Conservation (phyloP, 1,140 invertebrate species). For the Megathymus violae region DNA sequence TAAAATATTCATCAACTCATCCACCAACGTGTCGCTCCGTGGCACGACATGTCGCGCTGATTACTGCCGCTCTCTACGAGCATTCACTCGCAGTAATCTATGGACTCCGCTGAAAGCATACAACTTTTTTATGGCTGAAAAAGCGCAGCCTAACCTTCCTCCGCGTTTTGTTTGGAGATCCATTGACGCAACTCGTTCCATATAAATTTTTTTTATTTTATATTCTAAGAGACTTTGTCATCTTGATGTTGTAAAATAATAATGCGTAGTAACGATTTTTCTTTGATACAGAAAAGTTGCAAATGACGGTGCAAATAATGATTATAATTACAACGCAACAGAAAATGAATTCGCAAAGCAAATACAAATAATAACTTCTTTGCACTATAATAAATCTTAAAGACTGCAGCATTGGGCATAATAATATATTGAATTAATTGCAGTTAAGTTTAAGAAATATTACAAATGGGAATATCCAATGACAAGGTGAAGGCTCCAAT, state of each 20-base stretch:
- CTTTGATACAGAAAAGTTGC: too few species aligned
- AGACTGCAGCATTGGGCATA: too few species aligned
- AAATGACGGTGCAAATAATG: too few species aligned
- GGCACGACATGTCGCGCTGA: constrained; percentile 36
- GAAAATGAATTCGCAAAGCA: too few species aligned
- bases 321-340: too few species aligned
- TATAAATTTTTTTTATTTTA: constrained; percentile 24
- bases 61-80: constrained; percentile 43
- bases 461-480: too few species aligned
- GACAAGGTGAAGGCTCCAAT: too few species aligned
- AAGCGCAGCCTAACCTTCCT: constrained; percentile 24
- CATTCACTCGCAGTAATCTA: constrained; percentile 29
- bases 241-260: not conserved
- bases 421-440: too few species aligned
- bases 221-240: constrained; percentile 6
- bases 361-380: too few species aligned
- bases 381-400: too few species aligned
- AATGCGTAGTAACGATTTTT: not conserved
- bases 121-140: constrained; percentile 27
- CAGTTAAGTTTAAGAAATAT: too few species aligned
- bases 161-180: constrained; percentile 26
- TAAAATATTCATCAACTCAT: too few species aligned
- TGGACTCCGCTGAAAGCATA: constrained; percentile 28
- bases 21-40: not conserved
- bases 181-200: constrained; percentile 28